Conservation (phyloP, 2,113 vertebrate species). For the Sebastes schlegelii region DNA sequence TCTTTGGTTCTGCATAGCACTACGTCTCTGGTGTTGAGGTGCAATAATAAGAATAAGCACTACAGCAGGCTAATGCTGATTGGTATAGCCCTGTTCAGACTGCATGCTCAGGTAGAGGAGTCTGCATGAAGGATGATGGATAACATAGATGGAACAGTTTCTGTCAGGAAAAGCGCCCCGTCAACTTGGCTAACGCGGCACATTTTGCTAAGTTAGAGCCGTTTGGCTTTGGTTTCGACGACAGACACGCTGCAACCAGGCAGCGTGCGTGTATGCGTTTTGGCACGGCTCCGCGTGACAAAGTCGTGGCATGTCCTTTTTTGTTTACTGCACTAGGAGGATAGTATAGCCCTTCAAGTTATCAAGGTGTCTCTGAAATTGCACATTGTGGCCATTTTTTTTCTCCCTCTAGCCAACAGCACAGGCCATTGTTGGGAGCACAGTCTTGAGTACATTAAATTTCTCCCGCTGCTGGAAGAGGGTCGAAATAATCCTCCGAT, state of each 20-base stretch:
- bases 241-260: conserved; percentile 73
- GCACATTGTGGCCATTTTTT: conserved; percentile 57
- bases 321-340: conserved; percentile 49
- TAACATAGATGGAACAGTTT: conserved; percentile 41
- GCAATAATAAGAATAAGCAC: conserved; percentile 35
- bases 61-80: conserved; percentile 60
- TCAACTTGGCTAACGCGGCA: conserved; percentile 50
- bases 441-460: conserved; percentile 24
- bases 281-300: conserved; percentile 56
- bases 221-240: conserved; percentile 71
- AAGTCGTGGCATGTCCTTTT: conserved; percentile 23
- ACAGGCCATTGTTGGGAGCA: conserved; percentile 32
- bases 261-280: conserved; percentile 58
- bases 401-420: conserved; percentile 17
- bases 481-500: conserved; percentile 57
- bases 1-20: conserved; percentile 78
- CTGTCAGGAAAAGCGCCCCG: conserved; percentile 23
- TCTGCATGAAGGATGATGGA: conserved; percentile 14
- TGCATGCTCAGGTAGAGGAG: conserved; percentile 60
- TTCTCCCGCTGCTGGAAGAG: conserved; percentile 41
- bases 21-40: conserved; percentile 55
- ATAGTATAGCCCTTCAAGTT: conserved; percentile 74
- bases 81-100: conserved; percentile 69
- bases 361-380: conserved; percentile 65
- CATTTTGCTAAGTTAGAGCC: conserved; percentile 45